Conservation (phyloP, 2,113 vertebrate species). For the Hystrix brachyura region DNA sequence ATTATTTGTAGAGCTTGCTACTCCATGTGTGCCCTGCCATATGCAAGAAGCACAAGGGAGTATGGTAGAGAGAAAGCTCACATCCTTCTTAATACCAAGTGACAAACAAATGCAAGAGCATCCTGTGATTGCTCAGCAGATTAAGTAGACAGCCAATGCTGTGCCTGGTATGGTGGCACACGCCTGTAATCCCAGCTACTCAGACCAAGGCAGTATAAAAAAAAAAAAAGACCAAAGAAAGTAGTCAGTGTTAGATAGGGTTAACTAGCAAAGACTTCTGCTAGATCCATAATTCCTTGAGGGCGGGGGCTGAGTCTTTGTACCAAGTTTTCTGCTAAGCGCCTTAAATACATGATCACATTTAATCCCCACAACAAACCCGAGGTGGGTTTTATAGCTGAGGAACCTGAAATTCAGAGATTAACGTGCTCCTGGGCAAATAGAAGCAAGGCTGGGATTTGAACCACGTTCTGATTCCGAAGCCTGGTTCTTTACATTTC, state of each 20-base stretch:
- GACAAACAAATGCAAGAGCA: not conserved
- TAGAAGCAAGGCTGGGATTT: not conserved
- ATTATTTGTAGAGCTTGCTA: not conserved
- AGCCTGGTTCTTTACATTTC: not conserved
- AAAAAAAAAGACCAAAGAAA: not conserved
- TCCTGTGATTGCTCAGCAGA: not conserved
- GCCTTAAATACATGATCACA: not conserved
- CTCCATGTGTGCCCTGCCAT: not conserved
- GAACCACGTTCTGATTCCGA: not conserved
- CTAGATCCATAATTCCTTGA: not conserved
- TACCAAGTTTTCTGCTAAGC: constrained; percentile 44
- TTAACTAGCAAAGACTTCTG: not conserved
- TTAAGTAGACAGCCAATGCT: not conserved
- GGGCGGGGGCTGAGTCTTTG: not conserved
- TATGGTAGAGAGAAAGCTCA: not conserved
- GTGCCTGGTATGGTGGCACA: not conserved
- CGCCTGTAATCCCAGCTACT: not conserved
- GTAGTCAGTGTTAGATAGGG: not conserved
- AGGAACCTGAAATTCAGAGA: constrained; percentile 19
- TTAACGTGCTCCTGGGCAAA: not conserved
- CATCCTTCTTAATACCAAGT: not conserved
- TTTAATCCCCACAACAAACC: constrained; percentile 36
- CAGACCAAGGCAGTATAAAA: not conserved
- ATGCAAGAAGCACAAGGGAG: not conserved
- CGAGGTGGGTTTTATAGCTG: not conserved